A percentile compares a stretch with the other conserved stretches of the same genome.
phyloP scores from a whole-genome alignment of 2,113 vertebrate species.

The Psettodes erumei region DNA sequence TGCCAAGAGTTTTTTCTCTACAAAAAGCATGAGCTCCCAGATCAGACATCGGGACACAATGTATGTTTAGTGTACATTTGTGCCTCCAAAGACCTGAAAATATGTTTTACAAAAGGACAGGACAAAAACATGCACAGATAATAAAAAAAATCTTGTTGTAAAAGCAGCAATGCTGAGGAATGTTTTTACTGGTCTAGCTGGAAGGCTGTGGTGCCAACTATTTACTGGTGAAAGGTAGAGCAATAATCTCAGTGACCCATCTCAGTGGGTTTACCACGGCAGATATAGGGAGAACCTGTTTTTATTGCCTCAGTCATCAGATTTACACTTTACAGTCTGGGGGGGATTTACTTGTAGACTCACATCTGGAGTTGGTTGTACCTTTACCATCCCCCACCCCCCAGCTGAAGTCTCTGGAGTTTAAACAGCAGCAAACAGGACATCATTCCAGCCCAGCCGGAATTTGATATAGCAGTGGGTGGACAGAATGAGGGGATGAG shows the following conservation, averaged over 20 bases:
- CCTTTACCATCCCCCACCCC: slow-evolving; percentile 16
- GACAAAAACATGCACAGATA: neutral
- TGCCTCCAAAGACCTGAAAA: neutral
- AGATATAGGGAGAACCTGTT: slow-evolving; percentile 32
- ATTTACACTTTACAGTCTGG: slow-evolving; percentile 37
- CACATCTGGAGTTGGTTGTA: slow-evolving; percentile 82
- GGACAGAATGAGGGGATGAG: neutral
- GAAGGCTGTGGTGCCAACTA: slow-evolving; percentile 56
- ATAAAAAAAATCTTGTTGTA: slow-evolving; percentile 3
- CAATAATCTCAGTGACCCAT: slow-evolving; percentile 63
- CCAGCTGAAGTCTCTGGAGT: slow-evolving; percentile 31
- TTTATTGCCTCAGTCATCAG: slow-evolving; percentile 40
- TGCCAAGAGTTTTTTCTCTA: neutral
- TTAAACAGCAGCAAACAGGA: slow-evolving; percentile 53
- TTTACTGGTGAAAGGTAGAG: slow-evolving; percentile 68
- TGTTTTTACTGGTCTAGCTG: slow-evolving; percentile 16
- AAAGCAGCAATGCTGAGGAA: slow-evolving; percentile 5
- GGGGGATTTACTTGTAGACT: slow-evolving; percentile 32
- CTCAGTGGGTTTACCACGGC: slow-evolving; percentile 56
- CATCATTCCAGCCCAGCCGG: slow-evolving; percentile 23
- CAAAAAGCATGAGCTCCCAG: neutral
- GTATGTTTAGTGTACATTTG: neutral
- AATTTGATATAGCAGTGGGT: neutral
- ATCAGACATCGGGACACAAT: neutral
- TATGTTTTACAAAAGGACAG: slow-evolving; percentile 11